These are phyloP conservation scores for Tetramorium bicarinatum DNA, from an alignment of 2,888 invertebrate species.

Conservation along the genomic window DNA sequence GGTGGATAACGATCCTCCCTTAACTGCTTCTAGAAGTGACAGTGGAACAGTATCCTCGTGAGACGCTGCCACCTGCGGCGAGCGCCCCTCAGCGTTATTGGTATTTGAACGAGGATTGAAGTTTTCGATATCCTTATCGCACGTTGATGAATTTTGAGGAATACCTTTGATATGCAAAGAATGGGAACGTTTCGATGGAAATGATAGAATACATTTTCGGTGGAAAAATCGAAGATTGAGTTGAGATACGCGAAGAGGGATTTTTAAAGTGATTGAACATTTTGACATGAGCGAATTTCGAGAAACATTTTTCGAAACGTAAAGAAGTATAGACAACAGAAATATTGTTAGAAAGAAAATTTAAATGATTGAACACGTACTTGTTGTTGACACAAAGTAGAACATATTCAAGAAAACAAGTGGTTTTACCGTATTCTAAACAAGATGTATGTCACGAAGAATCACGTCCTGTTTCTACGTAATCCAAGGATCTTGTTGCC, in stretches of 20 bases:
- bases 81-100: background rate
- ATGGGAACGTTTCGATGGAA: background rate
- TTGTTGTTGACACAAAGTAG: background rate
- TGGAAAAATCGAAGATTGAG: no score
- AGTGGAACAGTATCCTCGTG: conserved; percentile 21
- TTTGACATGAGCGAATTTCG: background rate
- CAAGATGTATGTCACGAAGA: background rate
- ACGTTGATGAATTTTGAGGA: background rate
- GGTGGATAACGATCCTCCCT: conserved; percentile 42
- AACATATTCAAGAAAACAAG: background rate
- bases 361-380: background rate
- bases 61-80: conserved; percentile 26
- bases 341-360: background rate
- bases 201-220: background rate
- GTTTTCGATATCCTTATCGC: background rate
- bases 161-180: background rate
- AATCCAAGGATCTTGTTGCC: background rate
- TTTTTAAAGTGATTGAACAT: conserved; percentile 7
- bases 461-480: background rate
- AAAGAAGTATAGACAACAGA: background rate
- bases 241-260: background rate
- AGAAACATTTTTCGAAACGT: background rate
- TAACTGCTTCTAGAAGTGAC: conserved; percentile 3
- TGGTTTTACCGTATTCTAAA: background rate
- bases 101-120: background rate